Percentiles rank a stretch among this genome's conserved stretches.
phyloP scores from a whole-genome alignment of 2,888 invertebrate genomes.

The Hartigia nigra region DNA sequence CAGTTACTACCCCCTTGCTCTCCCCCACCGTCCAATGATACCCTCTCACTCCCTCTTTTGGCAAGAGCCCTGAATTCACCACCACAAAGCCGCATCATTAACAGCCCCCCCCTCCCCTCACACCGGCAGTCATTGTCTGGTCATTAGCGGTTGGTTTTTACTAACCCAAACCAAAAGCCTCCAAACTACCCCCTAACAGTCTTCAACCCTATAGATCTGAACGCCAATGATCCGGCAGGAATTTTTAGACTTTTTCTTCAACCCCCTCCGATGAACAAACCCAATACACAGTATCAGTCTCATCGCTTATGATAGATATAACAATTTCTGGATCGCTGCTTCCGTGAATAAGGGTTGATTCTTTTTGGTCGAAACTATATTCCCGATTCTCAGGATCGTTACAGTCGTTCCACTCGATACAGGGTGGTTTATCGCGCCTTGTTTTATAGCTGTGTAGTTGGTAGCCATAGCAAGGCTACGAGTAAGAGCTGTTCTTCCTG shows the following conservation, averaged over 20 bases:
- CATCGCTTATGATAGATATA: background rate
- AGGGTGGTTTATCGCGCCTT: background rate
- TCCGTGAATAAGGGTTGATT: background rate
- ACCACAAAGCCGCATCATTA: constrained; percentile 7
- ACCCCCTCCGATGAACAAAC: background rate
- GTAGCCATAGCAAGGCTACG: background rate
- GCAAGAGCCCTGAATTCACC: background rate
- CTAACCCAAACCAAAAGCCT: background rate
- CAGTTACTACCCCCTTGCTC: background rate
- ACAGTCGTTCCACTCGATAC: background rate
- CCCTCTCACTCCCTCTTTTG: background rate
- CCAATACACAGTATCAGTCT: background rate
- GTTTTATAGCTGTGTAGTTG: background rate
- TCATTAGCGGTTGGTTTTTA: constrained; percentile 44
- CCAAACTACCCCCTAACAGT: background rate
- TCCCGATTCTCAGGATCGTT: background rate
- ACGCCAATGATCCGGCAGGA: background rate
- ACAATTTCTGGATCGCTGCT: background rate
- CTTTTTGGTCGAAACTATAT: background rate
- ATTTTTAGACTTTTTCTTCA: background rate
- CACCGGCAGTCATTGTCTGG: constrained; percentile 42
- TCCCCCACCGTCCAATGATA: background rate
- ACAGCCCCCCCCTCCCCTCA: background rate
- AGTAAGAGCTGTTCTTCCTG: background rate
- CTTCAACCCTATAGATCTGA: background rate